A percentile compares a stretch with the other conserved stretches of the same genome.
These are phyloP conservation scores for Paracanthobrama guichenoti DNA, from an alignment of 2,113 vertebrate species.

Conservation along the genomic window DNA sequence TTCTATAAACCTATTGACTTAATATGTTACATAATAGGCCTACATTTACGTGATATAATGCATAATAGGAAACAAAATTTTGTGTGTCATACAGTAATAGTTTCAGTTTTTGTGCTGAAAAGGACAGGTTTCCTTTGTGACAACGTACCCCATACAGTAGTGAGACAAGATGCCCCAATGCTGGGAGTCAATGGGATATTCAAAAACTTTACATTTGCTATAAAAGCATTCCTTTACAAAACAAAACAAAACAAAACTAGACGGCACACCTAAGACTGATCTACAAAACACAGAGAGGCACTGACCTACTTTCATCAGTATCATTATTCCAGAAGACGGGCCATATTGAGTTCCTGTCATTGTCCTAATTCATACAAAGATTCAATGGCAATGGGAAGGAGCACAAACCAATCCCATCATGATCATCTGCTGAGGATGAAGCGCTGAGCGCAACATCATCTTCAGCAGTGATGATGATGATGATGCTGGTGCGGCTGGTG, in stretches of 20 bases:
- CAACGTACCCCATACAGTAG: not conserved
- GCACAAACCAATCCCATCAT: not conserved
- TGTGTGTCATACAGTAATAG: not conserved
- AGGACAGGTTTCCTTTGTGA: not conserved
- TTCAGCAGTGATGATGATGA: not conserved
- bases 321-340: constrained; percentile 2
- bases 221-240: not conserved
- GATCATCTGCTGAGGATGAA: not conserved
- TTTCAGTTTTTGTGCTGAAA: not conserved
- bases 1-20: not conserved
- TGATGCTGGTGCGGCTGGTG: not conserved
- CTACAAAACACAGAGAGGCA: not conserved
- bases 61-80: not conserved
- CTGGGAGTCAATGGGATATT: not conserved
- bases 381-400: constrained; percentile 9
- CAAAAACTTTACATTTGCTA: constrained; percentile 1
- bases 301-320: constrained; percentile 33
- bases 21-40: not conserved
- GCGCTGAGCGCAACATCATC: not conserved
- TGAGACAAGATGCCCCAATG: not conserved
- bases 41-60: not conserved
- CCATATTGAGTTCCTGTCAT: constrained; percentile 12
- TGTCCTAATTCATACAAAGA: constrained; percentile 2
- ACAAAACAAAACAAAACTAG: not conserved
- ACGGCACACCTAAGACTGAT: not conserved